Conservation (phyloP, 30 jellyfish, hydroid and myxozoan species). For the Hydractinia symbiolongicarpus region DNA sequence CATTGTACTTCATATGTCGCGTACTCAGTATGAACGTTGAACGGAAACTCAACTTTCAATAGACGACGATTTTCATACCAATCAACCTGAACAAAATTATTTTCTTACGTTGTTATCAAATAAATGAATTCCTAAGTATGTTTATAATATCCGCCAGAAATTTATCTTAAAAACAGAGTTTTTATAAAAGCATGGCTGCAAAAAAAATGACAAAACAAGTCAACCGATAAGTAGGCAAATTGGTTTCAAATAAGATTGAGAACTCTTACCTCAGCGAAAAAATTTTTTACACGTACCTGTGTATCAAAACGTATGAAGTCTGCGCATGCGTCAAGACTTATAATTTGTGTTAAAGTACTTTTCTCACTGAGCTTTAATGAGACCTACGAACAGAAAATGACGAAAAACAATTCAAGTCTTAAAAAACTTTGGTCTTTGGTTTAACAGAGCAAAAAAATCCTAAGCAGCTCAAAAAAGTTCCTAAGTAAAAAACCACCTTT, state of each 20-base stretch:
- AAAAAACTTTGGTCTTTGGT: not conserved
- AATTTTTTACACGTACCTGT: constrained; percentile 1
- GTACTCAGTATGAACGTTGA: constrained; percentile 38
- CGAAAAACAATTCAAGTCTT: not conserved
- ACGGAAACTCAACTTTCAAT: constrained; percentile 68
- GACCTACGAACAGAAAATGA: constrained; percentile 23
- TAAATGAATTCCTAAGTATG: not conserved
- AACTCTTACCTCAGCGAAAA: constrained; percentile 1
- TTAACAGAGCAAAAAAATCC: no score
- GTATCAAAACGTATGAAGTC: constrained; percentile 35
- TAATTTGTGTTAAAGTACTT: constrained; percentile 34
- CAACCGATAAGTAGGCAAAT: not conserved
- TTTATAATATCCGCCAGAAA: not conserved
- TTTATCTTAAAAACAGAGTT: not conserved
- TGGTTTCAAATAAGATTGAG: not conserved
- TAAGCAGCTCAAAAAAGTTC: no score
- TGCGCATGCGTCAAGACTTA: constrained; percentile 51
- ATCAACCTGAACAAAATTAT: constrained; percentile 35
- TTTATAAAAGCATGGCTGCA: not conserved
- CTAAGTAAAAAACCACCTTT: no score
- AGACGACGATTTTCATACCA: constrained; percentile 82
- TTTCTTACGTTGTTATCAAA: not conserved
- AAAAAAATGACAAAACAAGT: not conserved
- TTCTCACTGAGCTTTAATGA: constrained; percentile 35
- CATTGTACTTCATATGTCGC: constrained; percentile 72